phyloP scores from a whole-genome alignment of 2,113 vertebrate species.

The Brachionichthys hirsutus region DNA sequence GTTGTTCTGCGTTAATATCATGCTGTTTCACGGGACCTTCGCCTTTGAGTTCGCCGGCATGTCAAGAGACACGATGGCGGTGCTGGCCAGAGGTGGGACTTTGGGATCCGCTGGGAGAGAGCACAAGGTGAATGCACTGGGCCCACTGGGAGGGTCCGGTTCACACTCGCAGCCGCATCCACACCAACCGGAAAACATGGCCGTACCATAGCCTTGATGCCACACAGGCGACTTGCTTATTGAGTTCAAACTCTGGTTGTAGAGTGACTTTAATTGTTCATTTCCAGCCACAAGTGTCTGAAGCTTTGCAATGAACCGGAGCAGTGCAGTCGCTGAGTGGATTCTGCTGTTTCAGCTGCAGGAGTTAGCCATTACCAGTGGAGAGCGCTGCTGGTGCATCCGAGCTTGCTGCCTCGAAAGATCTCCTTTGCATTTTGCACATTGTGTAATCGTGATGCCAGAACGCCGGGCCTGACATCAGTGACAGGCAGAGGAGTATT shows the following conservation, averaged over 20 bases:
- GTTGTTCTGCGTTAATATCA: constrained; percentile 87
- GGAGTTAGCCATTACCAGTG: constrained; percentile 9
- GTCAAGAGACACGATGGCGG: constrained; percentile 84
- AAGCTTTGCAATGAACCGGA: constrained; percentile 34
- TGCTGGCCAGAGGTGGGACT: constrained; percentile 75
- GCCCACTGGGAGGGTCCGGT: constrained; percentile 42
- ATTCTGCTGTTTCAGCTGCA: neutral
- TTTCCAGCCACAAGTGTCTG: constrained; percentile 22
- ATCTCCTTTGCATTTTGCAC: constrained; percentile 71
- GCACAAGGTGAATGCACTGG: constrained; percentile 70
- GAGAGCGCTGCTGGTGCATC: constrained; percentile 22
- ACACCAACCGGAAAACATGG: constrained; percentile 69
- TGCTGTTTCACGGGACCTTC: constrained; percentile 89
- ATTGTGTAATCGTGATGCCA: constrained; percentile 54
- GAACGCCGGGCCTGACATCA: constrained; percentile 17
- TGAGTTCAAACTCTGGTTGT: constrained; percentile 27
- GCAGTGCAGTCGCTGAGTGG: constrained; percentile 34
- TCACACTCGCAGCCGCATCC: constrained; percentile 48
- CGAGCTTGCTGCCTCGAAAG: constrained; percentile 44
- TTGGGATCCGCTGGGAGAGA: constrained; percentile 59
- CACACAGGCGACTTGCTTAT: constrained; percentile 26
- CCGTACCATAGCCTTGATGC: constrained; percentile 67
- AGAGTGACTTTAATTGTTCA: constrained; percentile 43
- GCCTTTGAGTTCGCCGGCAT: constrained; percentile 86
- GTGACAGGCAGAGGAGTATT: constrained; percentile 10